Evolutionary conservation across 2,888 invertebrate genomes (phyloP).

Genomic region (Agrochola lychnidis): DNA sequence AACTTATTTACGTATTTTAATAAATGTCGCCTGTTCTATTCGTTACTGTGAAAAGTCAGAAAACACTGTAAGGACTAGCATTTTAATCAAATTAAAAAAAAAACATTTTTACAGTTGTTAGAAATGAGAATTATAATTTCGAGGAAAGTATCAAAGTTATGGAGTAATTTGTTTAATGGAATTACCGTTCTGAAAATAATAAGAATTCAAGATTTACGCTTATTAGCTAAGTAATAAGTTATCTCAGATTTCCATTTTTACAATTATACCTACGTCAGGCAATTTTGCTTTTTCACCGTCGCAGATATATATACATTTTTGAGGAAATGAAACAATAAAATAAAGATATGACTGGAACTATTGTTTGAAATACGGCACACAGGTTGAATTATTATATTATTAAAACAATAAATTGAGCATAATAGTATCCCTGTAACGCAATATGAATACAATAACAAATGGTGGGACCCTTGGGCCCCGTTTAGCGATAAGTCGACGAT

Average conservation of each 20-base stretch:
- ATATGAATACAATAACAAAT: slow-evolving; percentile 34
- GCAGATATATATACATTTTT: not conserved
- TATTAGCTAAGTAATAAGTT: slow-evolving; percentile 17
- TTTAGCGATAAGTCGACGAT: slow-evolving; percentile 50
- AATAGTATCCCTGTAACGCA: slow-evolving; percentile 30
- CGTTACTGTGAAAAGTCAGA: slow-evolving; percentile 39
- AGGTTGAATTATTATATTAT: slow-evolving; percentile 11
- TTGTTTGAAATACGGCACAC: slow-evolving; percentile 8
- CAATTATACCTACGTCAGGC: not conserved
- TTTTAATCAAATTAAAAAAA: slow-evolving; percentile 25
- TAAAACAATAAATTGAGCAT: slow-evolving; percentile 29
- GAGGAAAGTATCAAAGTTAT: slow-evolving; percentile 29
- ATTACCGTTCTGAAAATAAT: slow-evolving; percentile 22
- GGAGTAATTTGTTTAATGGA: slow-evolving; percentile 36
- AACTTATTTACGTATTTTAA: slow-evolving; percentile 68
- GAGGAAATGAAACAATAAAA: slow-evolving; percentile 1
- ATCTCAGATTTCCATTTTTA: slow-evolving; percentile 6
- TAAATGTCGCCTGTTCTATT: slow-evolving; percentile 59
- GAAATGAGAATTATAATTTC: slow-evolving; percentile 39
- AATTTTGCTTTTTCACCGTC: not conserved
- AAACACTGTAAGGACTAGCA: slow-evolving; percentile 24
- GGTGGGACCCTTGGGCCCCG: slow-evolving; percentile 41
- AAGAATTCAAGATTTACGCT: slow-evolving; percentile 22
- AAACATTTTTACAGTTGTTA: not conserved
- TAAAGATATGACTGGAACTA: not conserved